Evolutionary conservation across 2,113 vertebrate genomes (phyloP), one percentile per base, ranked within the genome.

Genomic region (Nycticebus coucang): DNA sequence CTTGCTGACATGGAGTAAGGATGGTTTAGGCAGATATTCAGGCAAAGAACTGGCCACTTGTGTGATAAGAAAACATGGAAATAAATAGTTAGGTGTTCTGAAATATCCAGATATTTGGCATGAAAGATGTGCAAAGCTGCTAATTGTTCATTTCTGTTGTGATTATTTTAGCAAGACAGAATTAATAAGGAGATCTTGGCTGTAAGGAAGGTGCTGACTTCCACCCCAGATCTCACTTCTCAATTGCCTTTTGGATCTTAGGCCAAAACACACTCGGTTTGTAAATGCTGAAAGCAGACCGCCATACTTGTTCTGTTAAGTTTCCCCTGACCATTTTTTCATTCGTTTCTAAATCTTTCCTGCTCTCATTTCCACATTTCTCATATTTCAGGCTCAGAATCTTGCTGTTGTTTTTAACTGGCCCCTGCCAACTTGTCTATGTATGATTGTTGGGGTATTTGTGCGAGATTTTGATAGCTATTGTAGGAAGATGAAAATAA

Each of bases 151-250:
- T 84, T 68, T 94, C 80, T 85, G 30, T 55, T 89, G 55, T 84
- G 53, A 90, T 82, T 77, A 71, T 91, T 85, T 79, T 80, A 37
- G 41, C 33, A 85, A 88, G 72, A 78, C 13, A 80, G 84, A 91
- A 80, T 79, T 45, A 18, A 17, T 37, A 77, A 90, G 33, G 35
- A 94, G 41, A 78, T 55, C 19, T 89, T 92, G 62, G 4, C 41
- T 92, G 17, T 60, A 35, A 82, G 8, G 41, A 87, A 93, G 7
- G 35, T 77, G 4, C 77, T 78, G n/a, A 45, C 26, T 85, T 94
- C 71, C 2, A 83, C 13, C 8, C 33, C 14, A 55, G 19, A 18
- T 95, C 92, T 95, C 30, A 89, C 0, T 59, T 79, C n/a, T 87
- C 37, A 92, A 24, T 64, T 72, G 15, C 93, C 50, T 93, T 28